phyloP scores from a whole-genome alignment of 2,797 vertebrate species.

The Gymnodraco acuticeps region DNA sequence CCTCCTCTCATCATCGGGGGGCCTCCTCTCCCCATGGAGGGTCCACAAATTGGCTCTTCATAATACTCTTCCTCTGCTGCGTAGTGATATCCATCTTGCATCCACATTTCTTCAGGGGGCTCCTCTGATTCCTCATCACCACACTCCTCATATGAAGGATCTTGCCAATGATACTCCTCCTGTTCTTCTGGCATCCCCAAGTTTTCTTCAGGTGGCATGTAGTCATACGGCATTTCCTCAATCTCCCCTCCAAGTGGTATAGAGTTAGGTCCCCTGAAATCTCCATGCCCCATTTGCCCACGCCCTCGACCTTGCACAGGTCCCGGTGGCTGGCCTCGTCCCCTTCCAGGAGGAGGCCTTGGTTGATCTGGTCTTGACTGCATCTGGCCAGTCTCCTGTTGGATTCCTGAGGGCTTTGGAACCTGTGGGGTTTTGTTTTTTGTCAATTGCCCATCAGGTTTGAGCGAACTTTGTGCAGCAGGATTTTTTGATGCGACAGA shows the following conservation, averaged over 20 bases:
- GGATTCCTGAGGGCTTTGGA: conserved; percentile 47
- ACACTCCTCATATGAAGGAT: conserved; percentile 83
- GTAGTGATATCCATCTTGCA: conserved; percentile 86
- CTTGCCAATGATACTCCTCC: conserved; percentile 85
- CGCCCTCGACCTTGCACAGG: conserved; percentile 69
- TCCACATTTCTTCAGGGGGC: conserved; percentile 84
- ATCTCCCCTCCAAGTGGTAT: conserved; percentile 63
- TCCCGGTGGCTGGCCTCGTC: conserved; percentile 71
- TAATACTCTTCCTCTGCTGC: conserved; percentile 79
- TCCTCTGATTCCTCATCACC: conserved; percentile 77
- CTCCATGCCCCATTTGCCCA: conserved; percentile 63
- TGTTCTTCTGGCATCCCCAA: conserved; percentile 76
- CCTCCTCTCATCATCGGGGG: conserved; percentile 50
- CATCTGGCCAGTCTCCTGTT: conserved; percentile 53
- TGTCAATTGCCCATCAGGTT: conserved; percentile 51
- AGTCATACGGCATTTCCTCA: conserved; percentile 81
- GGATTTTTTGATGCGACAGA: conserved; percentile 35
- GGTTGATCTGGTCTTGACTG: conserved; percentile 60
- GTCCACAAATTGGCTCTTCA: conserved; percentile 85
- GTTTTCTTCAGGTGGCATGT: conserved; percentile 80
- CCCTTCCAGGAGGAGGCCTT: conserved; percentile 64
- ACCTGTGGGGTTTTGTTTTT: conserved; percentile 44
- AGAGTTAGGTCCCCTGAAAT: conserved; percentile 57
- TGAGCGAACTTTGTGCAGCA: conserved; percentile 47
- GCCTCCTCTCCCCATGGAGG: conserved; percentile 71